phyloP scores from a whole-genome alignment of 2,888 invertebrate species.

The Epistrophe grossulariae region DNA sequence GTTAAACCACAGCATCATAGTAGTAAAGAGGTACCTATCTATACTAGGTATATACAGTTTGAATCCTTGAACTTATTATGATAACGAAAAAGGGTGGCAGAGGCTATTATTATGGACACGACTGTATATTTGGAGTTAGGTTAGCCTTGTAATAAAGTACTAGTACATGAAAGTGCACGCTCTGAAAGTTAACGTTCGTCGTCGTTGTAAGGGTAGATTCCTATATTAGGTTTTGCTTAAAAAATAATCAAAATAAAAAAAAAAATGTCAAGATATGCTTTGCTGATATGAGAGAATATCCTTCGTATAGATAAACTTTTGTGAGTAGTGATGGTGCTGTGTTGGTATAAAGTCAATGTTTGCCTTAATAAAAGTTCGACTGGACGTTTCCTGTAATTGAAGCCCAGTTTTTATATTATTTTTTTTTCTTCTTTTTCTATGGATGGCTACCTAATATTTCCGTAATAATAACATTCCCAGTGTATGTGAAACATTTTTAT shows the following conservation, averaged over 20 bases:
- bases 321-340: neutral
- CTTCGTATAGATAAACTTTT: neutral
- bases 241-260: conserved; percentile 2
- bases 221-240: conserved; percentile 11
- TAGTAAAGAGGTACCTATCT: neutral
- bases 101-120: conserved; percentile 33
- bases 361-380: conserved; percentile 26
- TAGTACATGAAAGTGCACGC: conserved; percentile 23
- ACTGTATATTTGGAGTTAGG: conserved; percentile 24
- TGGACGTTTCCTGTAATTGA: conserved; percentile 24
- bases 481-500: conserved; percentile 12
- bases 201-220: neutral
- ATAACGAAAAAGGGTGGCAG: conserved; percentile 26
- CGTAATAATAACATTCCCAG: neutral
- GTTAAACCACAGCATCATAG: neutral
- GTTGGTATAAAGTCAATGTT: conserved; percentile 10
- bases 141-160: conserved; percentile 23
- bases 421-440: neutral
- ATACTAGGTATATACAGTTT: neutral
- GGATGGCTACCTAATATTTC: neutral
- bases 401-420: conserved; percentile 6
- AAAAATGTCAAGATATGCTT: conserved; percentile 1
- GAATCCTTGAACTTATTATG: conserved; percentile 36
- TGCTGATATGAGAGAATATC: neutral
- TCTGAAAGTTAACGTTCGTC: conserved; percentile 30